Base-by-base conservation (phyloP, 2,888 invertebrate genomes). In the Bruchidius siliquastri region DNA sequence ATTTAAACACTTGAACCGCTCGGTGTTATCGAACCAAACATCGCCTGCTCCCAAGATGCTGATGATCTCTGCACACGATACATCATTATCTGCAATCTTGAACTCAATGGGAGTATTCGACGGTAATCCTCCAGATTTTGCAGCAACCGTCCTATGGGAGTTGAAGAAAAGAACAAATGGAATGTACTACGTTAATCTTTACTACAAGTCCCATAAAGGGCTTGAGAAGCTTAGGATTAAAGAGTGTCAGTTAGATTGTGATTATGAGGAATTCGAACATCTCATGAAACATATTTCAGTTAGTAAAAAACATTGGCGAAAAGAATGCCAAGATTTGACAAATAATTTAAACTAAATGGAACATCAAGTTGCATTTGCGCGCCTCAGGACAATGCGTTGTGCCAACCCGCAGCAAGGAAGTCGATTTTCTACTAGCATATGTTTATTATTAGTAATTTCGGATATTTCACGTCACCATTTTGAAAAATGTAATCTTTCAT, bases 31-130 rank as follows among this genome's bases (percentile, higher is more conserved):
- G 13, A 75, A 73, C 69, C 21, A 70, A 66, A 68, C 22, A 21
- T 69, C 72, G 13, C 73, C 69, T 21, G 71, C 72, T n/a, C 87
- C 90, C 22, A 92, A 92, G 78, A 78, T 95, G 69, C 90, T 91
- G 82, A 88, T 95, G 72, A 94, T 93, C 81, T 94, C 94, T 77
- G 94, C 88, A 0, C 96, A 97, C 82, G 96, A 96, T 83, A 89
- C 92, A 0, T 96, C 94, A 0, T 86, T 97, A 10, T 92, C 92
- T 0, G 92, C 90, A 80, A 80, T 96, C 67, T 87, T 96, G 0
- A 92, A 92, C 83, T 89, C 92, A 0, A 85, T 96, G n/a, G 90
- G 90, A 20, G 78, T 94, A 20, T 96, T 90, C 80, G 89, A 93
- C 76, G 86, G 87, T 13, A 91, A 91, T 74, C 90, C 90, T 78